Evolutionary conservation across 1,140 invertebrate species (phyloP).

Genomic region (Mylabris phalerata): DNA sequence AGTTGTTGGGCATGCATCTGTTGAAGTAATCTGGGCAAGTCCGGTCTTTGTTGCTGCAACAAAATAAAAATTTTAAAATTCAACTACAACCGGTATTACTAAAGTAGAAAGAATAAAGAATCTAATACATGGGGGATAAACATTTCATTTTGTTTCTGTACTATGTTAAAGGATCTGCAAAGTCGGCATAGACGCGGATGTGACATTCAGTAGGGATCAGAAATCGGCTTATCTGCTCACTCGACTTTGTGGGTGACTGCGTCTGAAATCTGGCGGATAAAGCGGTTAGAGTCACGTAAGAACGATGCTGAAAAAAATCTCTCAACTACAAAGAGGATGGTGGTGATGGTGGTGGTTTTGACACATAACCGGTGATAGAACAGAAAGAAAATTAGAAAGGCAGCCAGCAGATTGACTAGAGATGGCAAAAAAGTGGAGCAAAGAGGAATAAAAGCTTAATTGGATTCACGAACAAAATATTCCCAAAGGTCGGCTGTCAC

Average conservation of each 20-base stretch:
- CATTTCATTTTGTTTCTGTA: constrained; percentile 17
- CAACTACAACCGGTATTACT: neutral
- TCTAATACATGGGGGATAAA: constrained; percentile 4
- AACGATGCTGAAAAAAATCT: neutral
- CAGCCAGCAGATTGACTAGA: too few species aligned
- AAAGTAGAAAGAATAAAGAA: neutral
- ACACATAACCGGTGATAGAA: too few species aligned
- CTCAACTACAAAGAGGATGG: too few species aligned
- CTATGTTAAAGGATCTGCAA: constrained; percentile 22
- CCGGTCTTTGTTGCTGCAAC: constrained; percentile 70
- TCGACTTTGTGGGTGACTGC: constrained; percentile 26
- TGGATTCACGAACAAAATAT: too few species aligned
- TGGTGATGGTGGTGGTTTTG: too few species aligned
- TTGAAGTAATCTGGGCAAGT: constrained; percentile 68
- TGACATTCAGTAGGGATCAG: constrained; percentile 26
- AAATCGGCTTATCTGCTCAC: constrained; percentile 27
- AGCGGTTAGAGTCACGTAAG: constrained; percentile 21
- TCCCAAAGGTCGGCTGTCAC: too few species aligned
- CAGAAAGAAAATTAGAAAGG: too few species aligned
- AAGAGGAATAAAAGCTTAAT: too few species aligned
- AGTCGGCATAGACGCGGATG: constrained; percentile 22
- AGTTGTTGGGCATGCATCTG: constrained; percentile 89
- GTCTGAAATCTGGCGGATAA: constrained; percentile 25
- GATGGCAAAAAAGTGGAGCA: too few species aligned
- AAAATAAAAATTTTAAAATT: constrained; percentile 20